Base-by-base conservation (phyloP, 2,888 invertebrate genomes). In the Sialis lutaria region DNA sequence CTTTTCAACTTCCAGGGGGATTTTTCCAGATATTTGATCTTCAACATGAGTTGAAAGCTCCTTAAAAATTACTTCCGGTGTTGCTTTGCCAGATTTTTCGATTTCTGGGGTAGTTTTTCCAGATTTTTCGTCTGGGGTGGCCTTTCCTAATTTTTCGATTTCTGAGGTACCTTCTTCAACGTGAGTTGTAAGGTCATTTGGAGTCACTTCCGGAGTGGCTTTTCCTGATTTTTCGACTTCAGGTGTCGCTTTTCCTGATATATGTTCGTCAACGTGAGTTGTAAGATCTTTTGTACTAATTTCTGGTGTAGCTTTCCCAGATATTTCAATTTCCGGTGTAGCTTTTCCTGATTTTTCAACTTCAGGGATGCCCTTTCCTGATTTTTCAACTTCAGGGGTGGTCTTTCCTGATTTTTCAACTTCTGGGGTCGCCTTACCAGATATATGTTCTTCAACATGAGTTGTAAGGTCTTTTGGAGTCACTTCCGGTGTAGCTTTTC, bases 401-500 rank as follows among this genome's bases (percentile, higher is more conserved):
- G 67, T 60, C 51, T 68, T 69, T 4, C 63, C 64, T 1, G 64
- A 64, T 4, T 39, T 33, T 31, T 40, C 12, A n/a, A 22, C 42
- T 34, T 22, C 22, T 22, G 22, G 22, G 2, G 2, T 22, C 2
- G 4, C 22, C 4, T 22, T 22, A 57, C 67, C 67, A 54, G 62
- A 68, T 50, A 68, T 67, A 1, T 64, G 66, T 42, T 65, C 56
- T 1, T 68, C 56, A n/a, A 68, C 67, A 56, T 22, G 22, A 22
- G 22, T 22, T 22, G 22, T 22, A 2, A 22, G 22, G 22, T 22
- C 22, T 22, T 22, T 4, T 22, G 22, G 4, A 41, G 40, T 40
- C 2, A 35, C 33, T 45, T 1, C 69, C 69, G 4, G 70, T 65
- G 56, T 70, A 70, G 12, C 67, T 68, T 7, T 70, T 70, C 60